These are phyloP conservation scores for Vireo griseus DNA, from an alignment of 2,797 vertebrate species.

Conservation along the genomic window DNA sequence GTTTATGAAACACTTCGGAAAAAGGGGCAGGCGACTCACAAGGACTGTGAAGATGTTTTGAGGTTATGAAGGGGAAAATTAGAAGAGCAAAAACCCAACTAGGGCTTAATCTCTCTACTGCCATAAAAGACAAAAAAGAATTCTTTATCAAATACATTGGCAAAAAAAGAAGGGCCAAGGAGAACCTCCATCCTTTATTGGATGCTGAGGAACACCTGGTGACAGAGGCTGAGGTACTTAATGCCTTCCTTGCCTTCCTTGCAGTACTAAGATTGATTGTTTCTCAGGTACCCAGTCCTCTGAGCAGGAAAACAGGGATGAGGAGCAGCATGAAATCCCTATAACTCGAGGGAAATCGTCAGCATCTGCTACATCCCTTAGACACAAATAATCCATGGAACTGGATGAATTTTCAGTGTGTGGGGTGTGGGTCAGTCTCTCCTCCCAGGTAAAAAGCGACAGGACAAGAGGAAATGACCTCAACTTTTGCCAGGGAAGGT, in stretches of 20 bases:
- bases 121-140: not conserved
- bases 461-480: not conserved
- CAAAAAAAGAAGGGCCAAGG: not conserved
- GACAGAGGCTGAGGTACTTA: not conserved
- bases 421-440: not conserved
- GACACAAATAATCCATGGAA: rapidly evolving
- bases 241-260: not conserved
- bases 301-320: not conserved
- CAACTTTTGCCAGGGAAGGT: not conserved
- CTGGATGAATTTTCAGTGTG: not conserved
- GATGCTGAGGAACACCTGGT: no score
- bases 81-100: not conserved
- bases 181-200: not conserved
- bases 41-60: not conserved
- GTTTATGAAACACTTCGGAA: not conserved
- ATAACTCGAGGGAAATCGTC: not conserved
- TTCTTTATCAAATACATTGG: not conserved
- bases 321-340: not conserved
- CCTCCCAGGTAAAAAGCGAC: not conserved
- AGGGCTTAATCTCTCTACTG: not conserved
- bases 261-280: rapidly evolving
- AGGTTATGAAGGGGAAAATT: not conserved
- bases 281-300: not conserved
- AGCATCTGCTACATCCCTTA: not conserved
- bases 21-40: not conserved